These are phyloP conservation scores for Myrmecobius fasciatus DNA, from an alignment of 2,113 vertebrate species.

Conservation along the genomic window DNA sequence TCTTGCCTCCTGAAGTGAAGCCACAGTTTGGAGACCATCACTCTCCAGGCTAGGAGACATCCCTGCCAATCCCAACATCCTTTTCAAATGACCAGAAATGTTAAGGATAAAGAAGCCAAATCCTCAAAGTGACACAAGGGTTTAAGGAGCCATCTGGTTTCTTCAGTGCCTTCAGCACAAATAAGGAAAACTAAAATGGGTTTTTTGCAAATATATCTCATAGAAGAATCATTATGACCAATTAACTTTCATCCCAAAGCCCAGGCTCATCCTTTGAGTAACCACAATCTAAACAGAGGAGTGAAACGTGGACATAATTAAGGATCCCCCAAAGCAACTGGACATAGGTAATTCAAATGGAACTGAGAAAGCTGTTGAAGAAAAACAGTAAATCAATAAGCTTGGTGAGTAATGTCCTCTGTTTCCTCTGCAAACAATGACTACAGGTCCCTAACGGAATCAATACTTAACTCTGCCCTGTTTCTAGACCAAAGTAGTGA, in stretches of 20 bases:
- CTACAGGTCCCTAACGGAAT: neutral
- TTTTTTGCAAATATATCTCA: slow-evolving; percentile 67
- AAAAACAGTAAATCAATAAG: slow-evolving; percentile 38
- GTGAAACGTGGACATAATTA: slow-evolving; percentile 68
- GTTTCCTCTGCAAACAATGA: neutral
- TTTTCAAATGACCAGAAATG: slow-evolving; percentile 10
- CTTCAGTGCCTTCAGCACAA: slow-evolving; percentile 54
- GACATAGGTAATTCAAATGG: slow-evolving; percentile 61
- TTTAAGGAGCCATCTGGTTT: slow-evolving; percentile 56
- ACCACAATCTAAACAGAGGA: slow-evolving; percentile 31
- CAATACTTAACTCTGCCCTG: neutral
- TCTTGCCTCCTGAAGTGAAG: neutral
- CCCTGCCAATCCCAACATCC: neutral
- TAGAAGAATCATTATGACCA: slow-evolving; percentile 63
- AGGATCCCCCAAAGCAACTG: slow-evolving; percentile 67
- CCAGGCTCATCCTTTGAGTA: slow-evolving; percentile 53
- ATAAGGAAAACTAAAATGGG: slow-evolving; percentile 51
- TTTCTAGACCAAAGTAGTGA: neutral
- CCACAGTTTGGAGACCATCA: neutral
- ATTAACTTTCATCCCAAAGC: slow-evolving; percentile 68
- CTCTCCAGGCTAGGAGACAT: neutral
- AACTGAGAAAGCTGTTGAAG: slow-evolving; percentile 34
- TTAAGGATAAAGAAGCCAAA: slow-evolving; percentile 33
- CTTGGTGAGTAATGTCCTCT: slow-evolving; percentile 2
- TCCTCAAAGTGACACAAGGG: slow-evolving; percentile 47